Percentiles rank a stretch among this genome's conserved stretches.
Evolutionary conservation across 2,113 vertebrate species (phyloP).

Genomic region (Pongo abelii): DNA sequence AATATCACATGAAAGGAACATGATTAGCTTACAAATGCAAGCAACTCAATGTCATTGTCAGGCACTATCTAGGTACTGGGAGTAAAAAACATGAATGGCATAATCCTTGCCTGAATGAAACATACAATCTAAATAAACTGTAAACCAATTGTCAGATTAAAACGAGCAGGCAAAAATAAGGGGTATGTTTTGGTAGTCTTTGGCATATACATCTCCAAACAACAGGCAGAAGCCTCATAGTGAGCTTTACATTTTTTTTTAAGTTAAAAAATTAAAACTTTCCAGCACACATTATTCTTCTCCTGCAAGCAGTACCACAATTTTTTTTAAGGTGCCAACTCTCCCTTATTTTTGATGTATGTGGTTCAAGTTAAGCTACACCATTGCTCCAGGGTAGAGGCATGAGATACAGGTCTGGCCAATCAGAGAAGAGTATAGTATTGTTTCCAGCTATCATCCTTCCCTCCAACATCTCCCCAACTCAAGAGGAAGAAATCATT

Average conservation of each 20-base stretch:
- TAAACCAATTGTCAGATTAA: not conserved
- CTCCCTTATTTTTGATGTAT: not conserved
- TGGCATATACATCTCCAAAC: not conserved
- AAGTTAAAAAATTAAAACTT: not conserved
- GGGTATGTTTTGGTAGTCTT: not conserved
- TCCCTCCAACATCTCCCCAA: not conserved
- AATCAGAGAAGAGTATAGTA: not conserved
- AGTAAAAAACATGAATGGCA: not conserved
- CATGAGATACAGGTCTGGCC: not conserved
- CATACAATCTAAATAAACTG: not conserved
- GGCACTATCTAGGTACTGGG: not conserved
- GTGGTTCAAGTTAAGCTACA: not conserved
- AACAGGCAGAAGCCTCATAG: not conserved
- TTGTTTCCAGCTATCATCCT: not conserved
- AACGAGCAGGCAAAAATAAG: not conserved
- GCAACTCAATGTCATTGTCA: not conserved
- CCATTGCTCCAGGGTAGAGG: not conserved
- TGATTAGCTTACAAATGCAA: slow-evolving; percentile 4
- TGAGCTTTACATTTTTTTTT: not conserved
- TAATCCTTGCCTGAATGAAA: not conserved
- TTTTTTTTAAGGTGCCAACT: not conserved
- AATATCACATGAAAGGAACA: not conserved
- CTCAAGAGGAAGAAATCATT: not conserved
- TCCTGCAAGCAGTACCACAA: not conserved
- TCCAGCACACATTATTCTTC: not conserved